Base-by-base conservation (phyloP, 2,888 invertebrate genomes). In the Pammene aurita region DNA sequence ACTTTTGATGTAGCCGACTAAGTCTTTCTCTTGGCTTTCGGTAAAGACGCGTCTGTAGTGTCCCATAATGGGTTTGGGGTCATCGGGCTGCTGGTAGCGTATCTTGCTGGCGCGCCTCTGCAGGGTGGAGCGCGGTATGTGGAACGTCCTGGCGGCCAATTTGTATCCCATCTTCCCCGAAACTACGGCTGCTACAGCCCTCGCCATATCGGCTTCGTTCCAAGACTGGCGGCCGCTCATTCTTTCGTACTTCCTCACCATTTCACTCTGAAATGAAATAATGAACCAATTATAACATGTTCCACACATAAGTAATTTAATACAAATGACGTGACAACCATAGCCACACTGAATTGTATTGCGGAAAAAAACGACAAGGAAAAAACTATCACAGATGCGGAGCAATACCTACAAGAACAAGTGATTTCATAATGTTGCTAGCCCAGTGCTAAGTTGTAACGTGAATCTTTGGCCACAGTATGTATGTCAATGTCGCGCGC, bases 151-250 rank as follows among this genome's bases (percentile, higher is more conserved):
- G 58, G 92, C 92, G 11, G 92, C 92, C 35, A 92, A 81, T 75
- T 92, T 92, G 84, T 92, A 92, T 42, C 92, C 92, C 92, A 92
- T 92, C 80, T 92, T 92, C 72, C 92, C 92, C 57, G 91, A 90
- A 9, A 92, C 90, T 26, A 92, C 92, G 64, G 92, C 92, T 26
- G 88, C 90, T n/a, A 92, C 92, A 16, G 92, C 92, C 75, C 85
- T 88, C 60, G 92, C 91, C 92, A 92, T 92, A 70, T 92, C 92
- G 73, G 90, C 90, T 75, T 92, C 92, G 73, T 84, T 92, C 92
- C 92, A 92, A 72, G 91, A 88, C 84, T 92, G 92, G 72, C 92
- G 89, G 71, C 92, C 92, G 76, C 91, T 92, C 86, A 92, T 88
- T 79, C 92, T 90, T 79, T 92, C 92, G 88, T 92, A 92, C 83